Evolutionary conservation across 2,113 vertebrate species (phyloP).

Genomic region (Percina caprodes): DNA sequence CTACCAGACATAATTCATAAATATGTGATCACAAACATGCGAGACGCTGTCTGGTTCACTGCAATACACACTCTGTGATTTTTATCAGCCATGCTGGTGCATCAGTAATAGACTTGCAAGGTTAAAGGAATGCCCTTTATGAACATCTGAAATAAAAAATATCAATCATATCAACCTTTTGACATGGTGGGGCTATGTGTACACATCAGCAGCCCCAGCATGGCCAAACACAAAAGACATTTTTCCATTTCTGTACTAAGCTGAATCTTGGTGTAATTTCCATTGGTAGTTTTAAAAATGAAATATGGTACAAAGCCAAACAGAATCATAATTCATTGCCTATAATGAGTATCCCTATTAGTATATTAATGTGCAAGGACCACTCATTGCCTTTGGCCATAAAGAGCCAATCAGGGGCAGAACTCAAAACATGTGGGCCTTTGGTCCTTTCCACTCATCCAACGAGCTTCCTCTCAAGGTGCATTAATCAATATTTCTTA

Average conservation of each 20-base stretch:
- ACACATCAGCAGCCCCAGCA: background rate
- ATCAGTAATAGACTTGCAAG: slow-evolving; percentile 41
- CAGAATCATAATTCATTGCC: slow-evolving; percentile 45
- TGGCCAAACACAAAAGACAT: background rate
- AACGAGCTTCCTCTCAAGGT: slow-evolving; percentile 53
- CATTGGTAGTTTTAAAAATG: slow-evolving; percentile 2
- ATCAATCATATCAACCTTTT: slow-evolving; percentile 54
- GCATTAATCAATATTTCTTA: slow-evolving; percentile 73
- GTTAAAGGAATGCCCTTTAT: slow-evolving; percentile 55
- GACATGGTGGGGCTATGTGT: background rate
- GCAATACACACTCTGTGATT: slow-evolving; percentile 8
- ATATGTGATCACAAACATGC: slow-evolving; percentile 33
- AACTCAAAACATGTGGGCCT: slow-evolving; percentile 62
- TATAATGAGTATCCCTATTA: slow-evolving; percentile 26
- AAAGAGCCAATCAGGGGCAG: slow-evolving; percentile 57
- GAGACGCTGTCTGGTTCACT: slow-evolving; percentile 33
- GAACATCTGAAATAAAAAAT: slow-evolving; percentile 60
- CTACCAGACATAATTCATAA: slow-evolving; percentile 40
- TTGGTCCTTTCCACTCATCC: slow-evolving; percentile 49
- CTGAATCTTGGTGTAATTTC: background rate
- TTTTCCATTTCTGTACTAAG: no score
- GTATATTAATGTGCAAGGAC: slow-evolving; percentile 8
- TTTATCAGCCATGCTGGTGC: slow-evolving; percentile 37
- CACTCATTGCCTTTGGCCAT: slow-evolving; percentile 54
- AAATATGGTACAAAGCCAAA: slow-evolving; percentile 34